Conservation (phyloP, 2,888 invertebrate genomes). For the Temnothorax rugatulus region DNA sequence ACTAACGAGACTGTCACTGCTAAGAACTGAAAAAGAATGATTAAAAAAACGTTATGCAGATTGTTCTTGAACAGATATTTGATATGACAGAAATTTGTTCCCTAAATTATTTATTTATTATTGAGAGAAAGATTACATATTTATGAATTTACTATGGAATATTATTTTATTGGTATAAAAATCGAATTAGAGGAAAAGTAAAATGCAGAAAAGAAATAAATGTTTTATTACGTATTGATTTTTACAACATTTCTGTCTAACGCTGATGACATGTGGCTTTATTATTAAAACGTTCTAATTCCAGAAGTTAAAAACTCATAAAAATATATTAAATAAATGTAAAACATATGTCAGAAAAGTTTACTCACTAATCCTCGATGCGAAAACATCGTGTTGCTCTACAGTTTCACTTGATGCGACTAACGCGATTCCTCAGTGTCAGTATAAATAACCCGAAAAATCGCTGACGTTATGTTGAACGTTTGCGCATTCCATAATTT, state of each 20-base stretch:
- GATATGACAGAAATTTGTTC: not conserved
- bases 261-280: not conserved
- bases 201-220: not conserved
- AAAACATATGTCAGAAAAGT: not conserved
- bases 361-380: conserved; percentile 58
- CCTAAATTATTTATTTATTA: not conserved
- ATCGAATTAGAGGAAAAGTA: not conserved
- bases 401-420: conserved; percentile 26
- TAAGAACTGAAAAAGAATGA: conserved; percentile 55
- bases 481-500: conserved; percentile 32
- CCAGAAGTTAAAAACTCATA: not conserved
- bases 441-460: conserved; percentile 47
- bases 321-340: not conserved
- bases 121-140: not conserved
- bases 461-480: conserved; percentile 61
- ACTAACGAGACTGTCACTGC: conserved; percentile 27
- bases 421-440: conserved; percentile 38
- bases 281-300: not conserved
- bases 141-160: not conserved
- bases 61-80: not conserved
- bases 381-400: conserved; percentile 24
- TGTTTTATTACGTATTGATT: not conserved
- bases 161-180: not conserved
- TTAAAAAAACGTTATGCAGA: not conserved
- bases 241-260: not conserved